A percentile compares a stretch with the other conserved stretches of the same genome.
phyloP scores from a whole-genome alignment of 2,888 invertebrate genomes.

The Oligia fasciuncula region DNA sequence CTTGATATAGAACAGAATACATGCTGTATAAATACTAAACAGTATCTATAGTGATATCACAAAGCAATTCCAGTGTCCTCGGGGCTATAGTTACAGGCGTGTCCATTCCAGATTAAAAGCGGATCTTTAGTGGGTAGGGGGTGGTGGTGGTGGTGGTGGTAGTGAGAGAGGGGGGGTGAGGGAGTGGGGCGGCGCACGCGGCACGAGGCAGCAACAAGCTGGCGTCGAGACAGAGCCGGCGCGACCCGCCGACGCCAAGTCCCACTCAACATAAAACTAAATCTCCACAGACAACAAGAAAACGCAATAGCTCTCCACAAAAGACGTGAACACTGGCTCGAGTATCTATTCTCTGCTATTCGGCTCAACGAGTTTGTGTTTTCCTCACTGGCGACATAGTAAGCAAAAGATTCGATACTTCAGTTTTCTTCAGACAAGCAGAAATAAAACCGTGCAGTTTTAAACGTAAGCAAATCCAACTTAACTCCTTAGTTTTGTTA shows the following conservation, averaged over 20 bases:
- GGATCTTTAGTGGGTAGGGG: conserved; percentile 66
- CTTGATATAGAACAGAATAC: conserved; percentile 23
- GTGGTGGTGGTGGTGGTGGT: conserved; percentile 62
- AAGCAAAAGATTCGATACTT: conserved; percentile 48
- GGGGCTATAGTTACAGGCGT: conserved; percentile 58
- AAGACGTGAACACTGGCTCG: conserved; percentile 72
- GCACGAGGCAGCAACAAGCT: conserved; percentile 76
- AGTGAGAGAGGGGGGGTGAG: conserved; percentile 47
- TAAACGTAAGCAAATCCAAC: conserved; percentile 33
- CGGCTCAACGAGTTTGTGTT: conserved; percentile 59
- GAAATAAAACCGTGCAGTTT: conserved; percentile 37
- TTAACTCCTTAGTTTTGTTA: conserved; percentile 18
- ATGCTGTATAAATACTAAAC: conserved; percentile 47
- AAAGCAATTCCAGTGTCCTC: conserved; percentile 55
- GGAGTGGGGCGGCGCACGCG: conserved; percentile 46
- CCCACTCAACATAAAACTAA: conserved; percentile 86
- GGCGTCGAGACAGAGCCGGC: conserved; percentile 78
- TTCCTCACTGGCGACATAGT: conserved; percentile 53
- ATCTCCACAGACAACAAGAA: conserved; percentile 78
- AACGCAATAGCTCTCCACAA: conserved; percentile 79
- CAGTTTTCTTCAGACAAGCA: conserved; percentile 25
- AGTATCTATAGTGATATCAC: conserved; percentile 41
- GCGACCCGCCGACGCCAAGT: conserved; percentile 85
- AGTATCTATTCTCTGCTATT: conserved; percentile 72
- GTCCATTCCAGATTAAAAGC: conserved; percentile 69